Base-by-base conservation (phyloP, 2,888 invertebrate species). In the Sisyra terminalis region DNA sequence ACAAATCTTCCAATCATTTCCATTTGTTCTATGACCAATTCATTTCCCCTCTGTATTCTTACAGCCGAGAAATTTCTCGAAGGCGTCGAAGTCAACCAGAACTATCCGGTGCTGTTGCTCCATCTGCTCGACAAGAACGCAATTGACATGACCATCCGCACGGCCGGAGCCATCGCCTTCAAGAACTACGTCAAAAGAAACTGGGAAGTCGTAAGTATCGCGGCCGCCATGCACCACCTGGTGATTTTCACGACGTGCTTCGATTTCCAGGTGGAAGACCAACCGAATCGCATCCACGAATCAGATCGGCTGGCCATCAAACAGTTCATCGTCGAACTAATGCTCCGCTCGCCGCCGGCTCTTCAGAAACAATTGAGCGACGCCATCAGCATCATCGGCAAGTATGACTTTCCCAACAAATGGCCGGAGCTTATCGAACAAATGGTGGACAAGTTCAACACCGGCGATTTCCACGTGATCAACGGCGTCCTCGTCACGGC, bases 141-240 rank as follows among this genome's bases (percentile, higher is more conserved):
- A 48, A 69, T 84, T 35, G 85, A 88, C 48, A 66, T 81, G 56
- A 84, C 83, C 2, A 83, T 93, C 44, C 69, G 93, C 48, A 73
- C 92, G 31, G 86, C 92, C 5, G 89, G 92, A 15, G 85, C 96
- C 8, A 82, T 99, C 46, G 85, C 87, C 0, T 92, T 98, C 57
- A 98, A 98, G 60, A 99, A 99, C 60, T 96, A 83, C 57, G 77
- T 96, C 15, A 96, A 94, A 61, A 70, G 93, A 42, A 93, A 97
- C 63, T 98, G 98, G 98, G 75, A 75, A 54, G 72, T 81, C 55
- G 87, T 86, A 65, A 69, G 76, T 69, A 31, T 32, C 31, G 44
- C 4, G 17, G 16, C 30, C 13, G 31, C 5, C n/a, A 5, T 13
- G 5, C 30, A n/a, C n/a, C n/a, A n/a, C n/a, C n/a, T 2, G 31